Evolutionary conservation across 2,888 invertebrate genomes (phyloP).

Genomic region (Junonia oenone): DNA sequence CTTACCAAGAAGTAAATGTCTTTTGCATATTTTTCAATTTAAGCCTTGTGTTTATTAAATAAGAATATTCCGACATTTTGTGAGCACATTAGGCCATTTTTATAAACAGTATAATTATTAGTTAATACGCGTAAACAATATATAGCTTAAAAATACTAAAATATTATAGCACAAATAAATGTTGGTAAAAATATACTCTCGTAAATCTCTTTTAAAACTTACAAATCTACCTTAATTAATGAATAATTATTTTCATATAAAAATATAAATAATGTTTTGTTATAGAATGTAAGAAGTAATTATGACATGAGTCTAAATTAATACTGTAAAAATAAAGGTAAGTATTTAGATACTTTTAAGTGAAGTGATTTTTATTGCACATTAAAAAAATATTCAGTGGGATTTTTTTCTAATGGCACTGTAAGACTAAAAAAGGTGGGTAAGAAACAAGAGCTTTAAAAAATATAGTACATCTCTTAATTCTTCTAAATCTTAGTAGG

Average conservation of each 20-base stretch:
- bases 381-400: constrained; percentile 17
- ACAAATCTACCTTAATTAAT: constrained; percentile 15
- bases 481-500: constrained; percentile 44
- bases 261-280: constrained; percentile 24
- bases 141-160: constrained; percentile 9
- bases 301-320: constrained; percentile 8
- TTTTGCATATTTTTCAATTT: background rate
- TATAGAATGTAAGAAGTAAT: constrained; percentile 11
- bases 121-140: background rate
- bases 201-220: constrained; percentile 24
- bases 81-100: constrained; percentile 23
- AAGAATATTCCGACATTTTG: background rate
- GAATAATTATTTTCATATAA: constrained; percentile 19
- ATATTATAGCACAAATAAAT: constrained; percentile 20
- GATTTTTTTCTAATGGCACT: constrained; percentile 26
- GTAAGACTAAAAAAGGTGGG: constrained; percentile 49
- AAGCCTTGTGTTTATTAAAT: background rate
- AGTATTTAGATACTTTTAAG: constrained; percentile 7
- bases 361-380: constrained; percentile 19
- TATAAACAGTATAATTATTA: constrained; percentile 6
- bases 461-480: constrained; percentile 36
- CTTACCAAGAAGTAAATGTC: background rate
- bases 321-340: constrained; percentile 19
- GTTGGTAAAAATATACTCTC: constrained; percentile 20
- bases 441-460: constrained; percentile 38